phyloP scores from a whole-genome alignment of 37 sponge, comb jelly and placozoan genomes.

The Oopsacas minuta region DNA sequence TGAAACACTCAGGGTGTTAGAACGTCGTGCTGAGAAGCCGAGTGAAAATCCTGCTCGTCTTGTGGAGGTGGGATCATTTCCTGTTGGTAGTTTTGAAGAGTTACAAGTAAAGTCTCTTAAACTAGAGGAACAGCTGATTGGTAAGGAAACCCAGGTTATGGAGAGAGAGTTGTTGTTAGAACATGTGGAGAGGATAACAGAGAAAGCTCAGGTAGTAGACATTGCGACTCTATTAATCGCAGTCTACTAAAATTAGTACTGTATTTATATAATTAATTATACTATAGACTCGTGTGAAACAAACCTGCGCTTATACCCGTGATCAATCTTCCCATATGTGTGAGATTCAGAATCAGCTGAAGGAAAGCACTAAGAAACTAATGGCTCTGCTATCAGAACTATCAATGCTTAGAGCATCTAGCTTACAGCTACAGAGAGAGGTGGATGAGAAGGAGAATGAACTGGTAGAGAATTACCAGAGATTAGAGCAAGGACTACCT shows the following conservation, averaged over 20 bases:
- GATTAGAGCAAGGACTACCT: conserved; percentile 62
- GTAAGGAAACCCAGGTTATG: conserved; percentile 54
- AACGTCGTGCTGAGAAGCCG: conserved; percentile 55
- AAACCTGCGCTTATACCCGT: neutral
- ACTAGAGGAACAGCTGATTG: conserved; percentile 45
- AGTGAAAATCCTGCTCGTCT: conserved; percentile 21
- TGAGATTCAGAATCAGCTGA: conserved; percentile 50
- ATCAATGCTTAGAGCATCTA: conserved; percentile 72
- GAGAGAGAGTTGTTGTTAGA: conserved; percentile 91
- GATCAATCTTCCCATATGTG: neutral
- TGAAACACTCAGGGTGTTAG: conserved; percentile 36
- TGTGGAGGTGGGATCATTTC: neutral
- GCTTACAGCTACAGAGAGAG: conserved; percentile 60
- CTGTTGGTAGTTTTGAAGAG: neutral
- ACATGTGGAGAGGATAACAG: conserved; percentile 68
- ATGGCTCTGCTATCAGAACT: conserved; percentile 91
- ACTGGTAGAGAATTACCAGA: conserved; percentile 49
- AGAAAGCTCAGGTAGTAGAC: conserved; percentile 31
- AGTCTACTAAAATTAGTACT: neutral
- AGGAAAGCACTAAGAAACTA: conserved; percentile 74
- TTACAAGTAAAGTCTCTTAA: neutral
- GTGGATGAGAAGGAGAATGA: conserved; percentile 29
- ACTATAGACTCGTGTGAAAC: neutral
- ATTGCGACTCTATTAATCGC: neutral
- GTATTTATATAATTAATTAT: neutral